phyloP scores from a whole-genome alignment of 2,888 invertebrate genomes.

The Sylvicola cinctus region DNA sequence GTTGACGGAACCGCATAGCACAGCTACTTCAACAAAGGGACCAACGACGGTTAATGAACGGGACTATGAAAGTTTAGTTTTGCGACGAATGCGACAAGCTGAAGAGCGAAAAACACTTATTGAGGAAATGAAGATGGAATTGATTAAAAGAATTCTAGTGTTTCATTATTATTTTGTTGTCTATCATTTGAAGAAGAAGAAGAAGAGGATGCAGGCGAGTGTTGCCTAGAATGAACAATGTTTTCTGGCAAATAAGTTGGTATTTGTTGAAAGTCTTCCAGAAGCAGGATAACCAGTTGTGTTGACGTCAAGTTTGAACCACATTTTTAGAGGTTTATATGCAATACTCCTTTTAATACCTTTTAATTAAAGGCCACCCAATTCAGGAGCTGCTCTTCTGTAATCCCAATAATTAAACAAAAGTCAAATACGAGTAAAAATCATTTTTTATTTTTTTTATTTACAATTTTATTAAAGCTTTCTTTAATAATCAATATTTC shows the following conservation, averaged over 20 bases:
- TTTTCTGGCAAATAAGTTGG: constrained; percentile 2
- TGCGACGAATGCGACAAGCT: constrained; percentile 62
- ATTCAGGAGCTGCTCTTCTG: constrained; percentile 25
- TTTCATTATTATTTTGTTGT: neutral
- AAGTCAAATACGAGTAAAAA: too few relatives aligned
- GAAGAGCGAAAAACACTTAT: constrained; percentile 63
- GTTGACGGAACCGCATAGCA: constrained; percentile 29
- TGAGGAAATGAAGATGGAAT: constrained; percentile 41
- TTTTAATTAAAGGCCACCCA: constrained; percentile 28
- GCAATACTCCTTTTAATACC: constrained; percentile 23
- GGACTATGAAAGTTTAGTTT: constrained; percentile 65
- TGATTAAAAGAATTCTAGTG: neutral
- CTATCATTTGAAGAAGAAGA: too few relatives aligned
- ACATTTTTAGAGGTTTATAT: constrained; percentile 25
- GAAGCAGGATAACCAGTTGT: constrained; percentile 24
- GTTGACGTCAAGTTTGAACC: constrained; percentile 22
- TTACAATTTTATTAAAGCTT: too few relatives aligned
- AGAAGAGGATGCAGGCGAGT: too few relatives aligned
- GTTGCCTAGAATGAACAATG: too few relatives aligned
- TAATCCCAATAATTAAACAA: too few relatives aligned
- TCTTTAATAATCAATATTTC: too few relatives aligned
- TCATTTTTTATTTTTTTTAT: too few relatives aligned
- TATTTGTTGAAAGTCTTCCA: constrained; percentile 12
- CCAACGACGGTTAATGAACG: constrained; percentile 34
- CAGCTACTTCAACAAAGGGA: constrained; percentile 15